Evolutionary conservation across 2,888 invertebrate species (phyloP), one percentile per base, ranked within the genome.

Genomic region (Lithophane socia): DNA sequence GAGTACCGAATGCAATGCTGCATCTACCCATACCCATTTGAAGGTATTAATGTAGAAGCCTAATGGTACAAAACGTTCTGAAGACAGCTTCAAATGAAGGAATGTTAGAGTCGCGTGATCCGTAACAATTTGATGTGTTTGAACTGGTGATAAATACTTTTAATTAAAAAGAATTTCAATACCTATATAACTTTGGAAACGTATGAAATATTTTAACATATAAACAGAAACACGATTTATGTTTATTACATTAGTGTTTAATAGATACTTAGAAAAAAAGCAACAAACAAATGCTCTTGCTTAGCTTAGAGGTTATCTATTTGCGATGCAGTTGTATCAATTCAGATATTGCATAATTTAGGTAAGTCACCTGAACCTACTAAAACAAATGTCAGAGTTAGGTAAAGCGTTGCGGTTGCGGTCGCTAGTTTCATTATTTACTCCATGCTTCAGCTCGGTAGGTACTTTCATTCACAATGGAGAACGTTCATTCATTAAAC

Each of bases 401-500:
- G 71, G 37, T 47, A 13, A 70, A 29, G 16, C n/a, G 3, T 60
- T 61, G 60, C n/a, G 21, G 54, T 77, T 61, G 52, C 3, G 21
- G 24, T 72, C 24, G 29, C 47, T 69, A 61, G 29, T 63, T 65
- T 44, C 21, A 52, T 75, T 56, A 82, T 77, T 64, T n/a, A 47
- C 42, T 65, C 13, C 12, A 42, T 37, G 42, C 21, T 56, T 65
- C 52, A 68, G 56, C 58, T 73, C 42, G 7, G 70, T 68, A 77
- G 7, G 70, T 68, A 77, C 73, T 75, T 79, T 75, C 76, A 85
- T 87, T 86, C 80, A 83, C 87, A 85, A 83, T 78, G 64, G 73
- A 75, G 78, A 78, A 79, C 66, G 60, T 69, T 78, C 74, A 86
- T 86, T 87, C 85, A 87, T 86, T 86, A 86, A 86, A 79, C 76